Evolutionary conservation across 2,888 invertebrate species (phyloP).

Genomic region (Sminthurinus aureus): DNA sequence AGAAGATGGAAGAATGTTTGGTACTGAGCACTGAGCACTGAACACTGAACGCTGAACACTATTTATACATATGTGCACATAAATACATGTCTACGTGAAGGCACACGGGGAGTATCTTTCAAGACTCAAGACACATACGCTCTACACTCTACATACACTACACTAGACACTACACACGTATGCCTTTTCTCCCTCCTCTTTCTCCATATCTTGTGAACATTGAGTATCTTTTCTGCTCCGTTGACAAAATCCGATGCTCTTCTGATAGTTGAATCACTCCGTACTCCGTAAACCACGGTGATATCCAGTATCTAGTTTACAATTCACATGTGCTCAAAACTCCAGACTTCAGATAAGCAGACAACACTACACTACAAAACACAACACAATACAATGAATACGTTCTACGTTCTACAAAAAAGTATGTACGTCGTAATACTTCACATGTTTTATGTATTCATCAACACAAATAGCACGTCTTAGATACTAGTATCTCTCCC

Average conservation of each 20-base stretch:
- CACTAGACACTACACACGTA: too few relatives aligned
- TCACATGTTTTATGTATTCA: too few relatives aligned
- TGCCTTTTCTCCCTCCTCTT: background rate
- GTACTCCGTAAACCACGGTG: background rate
- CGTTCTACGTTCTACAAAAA: too few relatives aligned
- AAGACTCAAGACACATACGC: background rate
- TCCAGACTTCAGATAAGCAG: background rate
- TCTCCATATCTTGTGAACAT: background rate
- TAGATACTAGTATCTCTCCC: too few relatives aligned
- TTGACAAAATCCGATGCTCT: constrained; percentile 38
- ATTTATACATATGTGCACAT: background rate
- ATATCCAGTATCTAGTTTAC: background rate
- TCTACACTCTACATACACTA: too few relatives aligned
- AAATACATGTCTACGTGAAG: background rate
- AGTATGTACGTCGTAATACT: too few relatives aligned
- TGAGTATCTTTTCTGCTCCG: constrained; percentile 39
- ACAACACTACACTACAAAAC: too few relatives aligned
- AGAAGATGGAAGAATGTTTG: background rate
- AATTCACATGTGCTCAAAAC: background rate
- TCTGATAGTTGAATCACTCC: constrained; percentile 27
- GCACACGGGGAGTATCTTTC: background rate
- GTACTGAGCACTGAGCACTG: too few relatives aligned
- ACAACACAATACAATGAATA: background rate
- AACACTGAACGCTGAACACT: background rate
- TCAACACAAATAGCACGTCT: too few relatives aligned